A percentile compares a stretch with the other conserved stretches of the same genome.
These are phyloP conservation scores for Mesocricetus auratus DNA, from an alignment of 2,113 vertebrate genomes.

Conservation along the genomic window DNA sequence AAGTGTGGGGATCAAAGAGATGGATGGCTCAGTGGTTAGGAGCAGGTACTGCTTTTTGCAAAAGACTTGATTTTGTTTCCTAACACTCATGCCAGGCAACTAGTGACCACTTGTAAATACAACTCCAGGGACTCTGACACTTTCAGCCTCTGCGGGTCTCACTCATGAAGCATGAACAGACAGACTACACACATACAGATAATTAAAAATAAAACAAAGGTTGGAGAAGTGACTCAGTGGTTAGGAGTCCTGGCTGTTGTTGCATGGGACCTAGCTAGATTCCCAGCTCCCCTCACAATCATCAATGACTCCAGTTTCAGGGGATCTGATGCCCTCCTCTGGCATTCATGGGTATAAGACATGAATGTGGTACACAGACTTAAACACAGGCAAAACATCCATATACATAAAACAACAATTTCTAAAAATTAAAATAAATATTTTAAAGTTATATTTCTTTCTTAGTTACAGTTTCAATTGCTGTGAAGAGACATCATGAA, in stretches of 20 bases:
- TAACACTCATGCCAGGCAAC: not conserved
- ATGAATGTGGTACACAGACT: not conserved
- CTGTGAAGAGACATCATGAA: not conserved
- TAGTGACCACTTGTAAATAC: too few relatives aligned
- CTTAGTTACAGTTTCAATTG: not conserved
- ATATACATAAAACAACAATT: not conserved
- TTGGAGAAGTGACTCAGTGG: not conserved
- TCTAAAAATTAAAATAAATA: not conserved
- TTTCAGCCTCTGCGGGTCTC: not conserved
- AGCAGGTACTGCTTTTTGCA: not conserved
- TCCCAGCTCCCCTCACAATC: not conserved
- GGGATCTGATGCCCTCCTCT: not conserved
- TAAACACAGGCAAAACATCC: not conserved
- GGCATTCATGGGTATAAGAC: not conserved
- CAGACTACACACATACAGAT: not conserved
- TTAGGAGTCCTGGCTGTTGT: not conserved
- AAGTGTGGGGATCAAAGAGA: not conserved
- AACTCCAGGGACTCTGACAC: not conserved
- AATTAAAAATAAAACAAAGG: not conserved
- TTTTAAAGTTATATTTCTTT: not conserved
- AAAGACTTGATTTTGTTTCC: not conserved
- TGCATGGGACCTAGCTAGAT: not conserved
- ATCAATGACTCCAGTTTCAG: not conserved
- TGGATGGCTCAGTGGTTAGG: not conserved
- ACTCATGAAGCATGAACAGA: not conserved